Base-by-base conservation (phyloP, 2,888 invertebrate genomes). In the Coremacera marginata region DNA sequence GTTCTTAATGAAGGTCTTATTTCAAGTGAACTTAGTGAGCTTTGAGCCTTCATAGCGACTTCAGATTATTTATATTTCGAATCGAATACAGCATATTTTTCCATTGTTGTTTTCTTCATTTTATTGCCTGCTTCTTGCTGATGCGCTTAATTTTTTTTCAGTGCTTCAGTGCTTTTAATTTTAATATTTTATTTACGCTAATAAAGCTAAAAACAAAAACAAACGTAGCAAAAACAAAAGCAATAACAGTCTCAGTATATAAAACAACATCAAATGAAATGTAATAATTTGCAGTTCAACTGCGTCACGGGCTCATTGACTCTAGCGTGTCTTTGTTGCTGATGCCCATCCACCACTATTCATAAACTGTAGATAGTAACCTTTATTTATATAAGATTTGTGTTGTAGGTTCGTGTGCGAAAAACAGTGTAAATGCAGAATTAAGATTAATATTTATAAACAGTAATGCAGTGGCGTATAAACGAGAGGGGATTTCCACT, bases 251-350 rank as follows among this genome's bases (percentile, higher is more conserved):
- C n/a, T 3, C n/a, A 57, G 44, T 22, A 67, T 44, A n/a, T 37
- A 19, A 67, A 67, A 34, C 57, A 16, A 55, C 19, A 22, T 11
- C 3, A 71, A 57, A 68, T 49, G 22, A 19, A 67, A 71, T 57
- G 19, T 14, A 19, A 34, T 37, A 34, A 34, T 34, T 9, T 57
- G 71, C 71, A 71, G 71, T 25, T 70, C 70, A 37, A 57, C 31
- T 44, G 49, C 57, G 70, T 70, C 37, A 57, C 44, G 57, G 34
- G 70, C 71, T 37, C 71, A 71, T 37, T 71, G 71, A 71, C 71
- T 71, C 37, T 25, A 37, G n/a, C 25, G n/a, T 34, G 71, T 19
- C 68, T 51, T 57, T 34, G 65, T 19, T 65, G 11, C 7, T 19
- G 57, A 57, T 37, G 31, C 31, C 31, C 31, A 31, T 34, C 44